phyloP scores from a whole-genome alignment of 2,888 invertebrate species.

The Acronicta psi region DNA sequence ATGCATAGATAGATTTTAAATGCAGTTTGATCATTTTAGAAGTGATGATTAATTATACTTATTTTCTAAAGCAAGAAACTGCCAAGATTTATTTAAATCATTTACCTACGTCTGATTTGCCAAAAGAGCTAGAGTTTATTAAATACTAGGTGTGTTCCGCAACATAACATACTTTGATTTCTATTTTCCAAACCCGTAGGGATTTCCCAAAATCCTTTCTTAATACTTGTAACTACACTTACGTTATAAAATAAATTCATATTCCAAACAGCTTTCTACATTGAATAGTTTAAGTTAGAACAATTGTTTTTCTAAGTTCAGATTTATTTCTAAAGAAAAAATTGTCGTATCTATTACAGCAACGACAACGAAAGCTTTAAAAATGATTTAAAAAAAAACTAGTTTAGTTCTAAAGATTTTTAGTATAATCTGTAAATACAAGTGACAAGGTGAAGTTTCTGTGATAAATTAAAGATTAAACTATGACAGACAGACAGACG shows the following conservation, averaged over 20 bases:
- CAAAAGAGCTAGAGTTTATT: not conserved
- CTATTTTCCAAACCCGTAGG: too few species aligned
- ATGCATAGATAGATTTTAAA: not conserved
- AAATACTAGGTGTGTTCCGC: too few species aligned
- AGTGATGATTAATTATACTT: not conserved
- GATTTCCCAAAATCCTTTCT: too few species aligned
- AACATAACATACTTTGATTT: too few species aligned
- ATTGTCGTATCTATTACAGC: too few species aligned
- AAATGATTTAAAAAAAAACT: too few species aligned
- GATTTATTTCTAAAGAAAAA: not conserved
- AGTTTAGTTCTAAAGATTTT: slow-evolving; percentile 1
- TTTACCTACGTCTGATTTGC: not conserved
- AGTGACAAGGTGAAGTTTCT: slow-evolving; percentile 30
- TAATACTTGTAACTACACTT: too few species aligned
- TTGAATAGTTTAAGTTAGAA: too few species aligned
- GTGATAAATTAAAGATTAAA: slow-evolving; percentile 47
- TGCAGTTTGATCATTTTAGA: not conserved
- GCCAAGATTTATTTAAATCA: not conserved
- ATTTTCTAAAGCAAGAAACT: not conserved
- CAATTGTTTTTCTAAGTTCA: too few species aligned
- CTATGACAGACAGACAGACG: slow-evolving; percentile 53
- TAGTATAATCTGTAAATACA: slow-evolving; percentile 21
- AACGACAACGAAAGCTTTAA: too few species aligned
- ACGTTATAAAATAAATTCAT: too few species aligned
- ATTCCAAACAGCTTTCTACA: too few species aligned